phyloP scores from a whole-genome alignment of 2,113 vertebrate genomes.

The Chionis minor region DNA sequence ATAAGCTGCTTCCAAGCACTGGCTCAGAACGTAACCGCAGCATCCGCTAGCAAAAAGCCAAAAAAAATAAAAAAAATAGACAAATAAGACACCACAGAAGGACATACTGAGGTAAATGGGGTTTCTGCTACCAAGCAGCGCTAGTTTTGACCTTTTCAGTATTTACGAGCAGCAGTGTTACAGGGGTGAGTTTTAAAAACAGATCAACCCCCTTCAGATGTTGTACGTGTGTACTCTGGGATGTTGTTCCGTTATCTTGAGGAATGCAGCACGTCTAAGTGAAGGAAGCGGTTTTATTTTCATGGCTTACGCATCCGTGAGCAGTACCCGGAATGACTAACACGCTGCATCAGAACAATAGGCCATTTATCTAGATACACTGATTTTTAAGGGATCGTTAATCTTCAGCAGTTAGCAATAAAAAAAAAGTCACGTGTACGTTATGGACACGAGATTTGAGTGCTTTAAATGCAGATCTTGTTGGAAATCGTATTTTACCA shows the following conservation, averaged over 20 bases:
- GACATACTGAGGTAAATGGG: constrained; percentile 29
- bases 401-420: neutral
- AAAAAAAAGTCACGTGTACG: neutral
- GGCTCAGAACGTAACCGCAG: neutral
- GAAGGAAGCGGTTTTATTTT: neutral
- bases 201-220: neutral
- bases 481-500: neutral
- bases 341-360: neutral
- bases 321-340: neutral
- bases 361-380: neutral
- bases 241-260: neutral
- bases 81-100: neutral
- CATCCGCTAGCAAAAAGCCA: constrained; percentile 7
- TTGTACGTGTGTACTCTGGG: neutral
- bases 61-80: neutral
- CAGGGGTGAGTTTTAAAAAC: neutral
- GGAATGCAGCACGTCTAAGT: neutral
- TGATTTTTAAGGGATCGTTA: neutral
- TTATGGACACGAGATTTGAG: neutral
- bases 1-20: constrained; percentile 42
- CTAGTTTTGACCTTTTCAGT: neutral
- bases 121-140: neutral
- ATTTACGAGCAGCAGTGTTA: neutral
- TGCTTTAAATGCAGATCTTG: neutral
- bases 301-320: neutral